Conservation (phyloP, 2,888 invertebrate genomes). For the Cerastis rubricosa region DNA sequence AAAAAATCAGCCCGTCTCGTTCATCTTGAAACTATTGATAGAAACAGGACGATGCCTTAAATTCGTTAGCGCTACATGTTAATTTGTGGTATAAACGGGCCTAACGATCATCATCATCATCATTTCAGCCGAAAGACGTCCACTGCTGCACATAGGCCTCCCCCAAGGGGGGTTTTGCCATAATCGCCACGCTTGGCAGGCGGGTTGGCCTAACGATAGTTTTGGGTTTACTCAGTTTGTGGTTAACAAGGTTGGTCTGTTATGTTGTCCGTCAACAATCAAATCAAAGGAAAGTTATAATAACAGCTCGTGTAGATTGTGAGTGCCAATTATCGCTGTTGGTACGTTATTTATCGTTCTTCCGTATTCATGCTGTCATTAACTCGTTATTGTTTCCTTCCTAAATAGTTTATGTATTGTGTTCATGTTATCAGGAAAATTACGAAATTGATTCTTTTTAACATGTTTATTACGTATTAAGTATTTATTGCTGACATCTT, state of each 20-base stretch:
- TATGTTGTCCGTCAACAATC: background rate
- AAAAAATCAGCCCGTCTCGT: background rate
- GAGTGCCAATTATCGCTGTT: slow-evolving; percentile 38
- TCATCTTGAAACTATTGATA: background rate
- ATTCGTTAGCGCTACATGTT: background rate
- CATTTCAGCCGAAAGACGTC: too few species aligned
- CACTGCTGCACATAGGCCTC: too few species aligned
- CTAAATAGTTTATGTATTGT: slow-evolving; percentile 9
- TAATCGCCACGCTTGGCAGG: too few species aligned
- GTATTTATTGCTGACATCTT: slow-evolving; percentile 13
- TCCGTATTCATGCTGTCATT: slow-evolving; percentile 29
- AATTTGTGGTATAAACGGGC: background rate
- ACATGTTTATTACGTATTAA: background rate
- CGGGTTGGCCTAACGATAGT: too few species aligned
- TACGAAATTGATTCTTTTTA: slow-evolving; percentile 17
- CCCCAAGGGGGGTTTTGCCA: too few species aligned
- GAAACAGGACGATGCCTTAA: background rate
- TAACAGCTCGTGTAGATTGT: slow-evolving; percentile 2
- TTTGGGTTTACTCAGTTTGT: background rate
- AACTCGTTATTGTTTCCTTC: slow-evolving; percentile 27
- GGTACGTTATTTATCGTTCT: slow-evolving; percentile 16
- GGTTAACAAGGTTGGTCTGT: slow-evolving; percentile 4
- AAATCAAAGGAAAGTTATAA: slow-evolving; percentile 32
- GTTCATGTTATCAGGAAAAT: background rate
- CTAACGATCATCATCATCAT: too few species aligned